Conservation (phyloP, 2,113 vertebrate species). For the Cyphomyrus plagiostoma region DNA sequence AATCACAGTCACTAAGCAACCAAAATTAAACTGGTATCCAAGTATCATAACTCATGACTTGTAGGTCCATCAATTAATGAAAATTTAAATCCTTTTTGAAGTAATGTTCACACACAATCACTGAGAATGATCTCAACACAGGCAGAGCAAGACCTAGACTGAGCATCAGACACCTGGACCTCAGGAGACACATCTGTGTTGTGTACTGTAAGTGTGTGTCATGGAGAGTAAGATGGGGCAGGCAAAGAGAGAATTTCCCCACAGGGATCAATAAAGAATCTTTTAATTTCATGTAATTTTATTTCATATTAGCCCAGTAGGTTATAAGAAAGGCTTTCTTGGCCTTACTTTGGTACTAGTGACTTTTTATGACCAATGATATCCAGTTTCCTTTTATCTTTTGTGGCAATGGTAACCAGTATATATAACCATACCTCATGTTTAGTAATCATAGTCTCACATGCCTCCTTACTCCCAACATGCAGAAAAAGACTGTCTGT, state of each 20-base stretch:
- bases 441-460: background rate
- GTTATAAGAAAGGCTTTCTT: background rate
- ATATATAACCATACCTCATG: background rate
- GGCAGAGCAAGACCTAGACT: background rate
- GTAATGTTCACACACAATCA: background rate
- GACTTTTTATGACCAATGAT: background rate
- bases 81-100: background rate
- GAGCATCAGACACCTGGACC: background rate
- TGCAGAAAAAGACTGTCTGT: background rate
- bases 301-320: background rate
- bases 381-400: background rate
- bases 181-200: background rate
- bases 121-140: background rate
- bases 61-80: background rate
- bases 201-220: background rate
- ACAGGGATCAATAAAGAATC: background rate
- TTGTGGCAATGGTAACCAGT: background rate
- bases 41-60: background rate
- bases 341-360: background rate
- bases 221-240: too few species aligned
- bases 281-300: background rate
- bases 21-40: background rate
- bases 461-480: background rate
- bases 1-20: background rate
- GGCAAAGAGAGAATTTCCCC: background rate